phyloP scores from a whole-genome alignment of 2,797 vertebrate species.

The Kryptolebias ocellatus region DNA sequence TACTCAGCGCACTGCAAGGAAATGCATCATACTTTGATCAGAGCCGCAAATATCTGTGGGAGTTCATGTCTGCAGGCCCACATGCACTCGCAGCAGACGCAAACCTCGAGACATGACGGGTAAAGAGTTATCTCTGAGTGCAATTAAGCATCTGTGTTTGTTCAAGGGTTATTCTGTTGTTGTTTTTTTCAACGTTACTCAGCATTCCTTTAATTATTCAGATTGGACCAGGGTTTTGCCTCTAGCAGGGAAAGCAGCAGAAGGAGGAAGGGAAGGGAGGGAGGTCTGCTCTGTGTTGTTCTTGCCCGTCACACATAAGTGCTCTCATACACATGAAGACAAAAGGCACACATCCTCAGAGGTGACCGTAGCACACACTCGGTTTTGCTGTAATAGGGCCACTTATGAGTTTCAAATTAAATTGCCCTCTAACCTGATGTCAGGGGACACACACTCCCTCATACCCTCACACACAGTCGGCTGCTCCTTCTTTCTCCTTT shows the following conservation, averaged over 20 bases:
- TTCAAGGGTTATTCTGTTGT: slow-evolving; percentile 10
- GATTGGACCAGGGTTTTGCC: slow-evolving; percentile 63
- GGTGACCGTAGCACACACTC: slow-evolving; percentile 27
- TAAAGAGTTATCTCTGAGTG: background rate
- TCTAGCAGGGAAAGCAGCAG: slow-evolving; percentile 14
- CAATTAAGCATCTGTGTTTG: background rate
- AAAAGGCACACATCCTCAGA: slow-evolving; percentile 19
- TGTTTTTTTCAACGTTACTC: slow-evolving; percentile 34
- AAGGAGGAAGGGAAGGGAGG: background rate
- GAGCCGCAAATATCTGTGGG: slow-evolving; percentile 58
- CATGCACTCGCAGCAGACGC: slow-evolving; percentile 1
- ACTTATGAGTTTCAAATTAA: slow-evolving; percentile 47
- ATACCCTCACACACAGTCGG: background rate
- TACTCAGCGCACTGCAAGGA: slow-evolving; percentile 45
- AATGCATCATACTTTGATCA: slow-evolving; percentile 57
- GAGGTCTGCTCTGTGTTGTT: slow-evolving; percentile 16
- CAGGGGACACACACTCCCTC: background rate
- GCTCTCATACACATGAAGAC: slow-evolving; percentile 23
- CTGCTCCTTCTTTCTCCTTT: background rate
- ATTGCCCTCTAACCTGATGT: slow-evolving; percentile 37
- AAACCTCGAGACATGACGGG: background rate
- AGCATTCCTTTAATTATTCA: slow-evolving; percentile 66
- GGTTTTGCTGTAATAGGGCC: slow-evolving; percentile 32
- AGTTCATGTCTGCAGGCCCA: slow-evolving; percentile 19
- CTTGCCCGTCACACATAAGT: slow-evolving; percentile 24